Evolutionary conservation across 35 echinoderm and acorn worm species (phyloP).

Genomic region (Lytechinus pictus): DNA sequence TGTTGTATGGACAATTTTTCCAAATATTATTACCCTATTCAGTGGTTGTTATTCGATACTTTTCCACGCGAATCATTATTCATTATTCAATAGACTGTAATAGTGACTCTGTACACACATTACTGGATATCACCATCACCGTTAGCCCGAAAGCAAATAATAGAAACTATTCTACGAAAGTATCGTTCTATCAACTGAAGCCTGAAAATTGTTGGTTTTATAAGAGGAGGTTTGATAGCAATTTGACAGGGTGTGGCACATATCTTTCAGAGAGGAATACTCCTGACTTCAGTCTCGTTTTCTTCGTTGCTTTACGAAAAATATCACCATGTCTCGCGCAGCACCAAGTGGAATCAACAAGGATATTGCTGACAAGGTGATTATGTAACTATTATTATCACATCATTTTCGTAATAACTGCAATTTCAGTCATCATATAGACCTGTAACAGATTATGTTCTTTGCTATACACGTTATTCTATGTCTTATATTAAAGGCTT

Average conservation of each 20-base stretch:
- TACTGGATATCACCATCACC: not conserved
- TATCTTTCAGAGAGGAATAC: not conserved
- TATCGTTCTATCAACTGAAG: no score
- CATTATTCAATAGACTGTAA: not conserved
- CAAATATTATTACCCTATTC: not conserved
- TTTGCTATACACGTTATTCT: no score
- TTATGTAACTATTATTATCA: not conserved
- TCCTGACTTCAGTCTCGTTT: not conserved
- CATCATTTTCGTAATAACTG: no score
- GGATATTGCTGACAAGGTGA: not conserved
- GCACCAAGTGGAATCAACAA: not conserved
- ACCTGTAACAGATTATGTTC: no score
- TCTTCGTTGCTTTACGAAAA: not conserved
- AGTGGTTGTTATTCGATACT: not conserved
- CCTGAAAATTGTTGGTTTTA: no score
- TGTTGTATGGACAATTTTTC: not conserved
- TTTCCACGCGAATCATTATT: not conserved
- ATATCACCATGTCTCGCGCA: not conserved
- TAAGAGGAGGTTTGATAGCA: not conserved
- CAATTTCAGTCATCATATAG: no score
- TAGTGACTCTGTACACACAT: not conserved
- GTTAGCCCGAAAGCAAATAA: not conserved
- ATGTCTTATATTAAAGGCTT: no score
- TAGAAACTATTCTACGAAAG: no score
- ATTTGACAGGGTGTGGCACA: not conserved